phyloP scores from a whole-genome alignment of 2,888 invertebrate genomes.

The Frankliniella fusca region DNA sequence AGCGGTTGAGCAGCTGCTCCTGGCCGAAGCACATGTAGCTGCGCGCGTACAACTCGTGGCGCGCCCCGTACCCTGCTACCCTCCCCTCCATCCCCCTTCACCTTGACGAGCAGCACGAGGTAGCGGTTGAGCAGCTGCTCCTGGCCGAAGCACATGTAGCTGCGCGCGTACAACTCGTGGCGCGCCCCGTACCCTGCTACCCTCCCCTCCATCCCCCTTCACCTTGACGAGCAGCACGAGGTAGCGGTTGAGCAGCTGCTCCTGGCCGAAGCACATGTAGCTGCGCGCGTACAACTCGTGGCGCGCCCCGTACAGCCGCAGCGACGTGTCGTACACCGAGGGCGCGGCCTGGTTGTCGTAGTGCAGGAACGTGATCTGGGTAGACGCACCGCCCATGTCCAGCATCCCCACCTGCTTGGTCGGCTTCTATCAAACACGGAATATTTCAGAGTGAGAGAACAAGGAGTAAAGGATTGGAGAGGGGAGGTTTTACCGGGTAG shows the following conservation, averaged over 20 bases:
- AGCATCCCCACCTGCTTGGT: conserved; percentile 9
- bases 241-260: not conserved
- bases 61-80: too few relatives aligned
- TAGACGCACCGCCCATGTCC: conserved; percentile 13
- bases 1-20: not conserved
- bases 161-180: too few relatives aligned
- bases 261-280: conserved; percentile 16
- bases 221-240: conserved; percentile 20
- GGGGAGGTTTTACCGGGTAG: not conserved
- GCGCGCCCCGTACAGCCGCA: not conserved
- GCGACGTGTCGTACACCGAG: not conserved
- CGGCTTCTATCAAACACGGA: not conserved
- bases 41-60: too few relatives aligned
- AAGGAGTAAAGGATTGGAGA: too few relatives aligned
- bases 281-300: conserved; percentile 1
- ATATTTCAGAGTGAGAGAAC: too few relatives aligned
- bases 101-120: conserved; percentile 16
- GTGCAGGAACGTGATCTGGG: conserved; percentile 14
- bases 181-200: too few relatives aligned
- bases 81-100: too few relatives aligned
- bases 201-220: too few relatives aligned
- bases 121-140: not conserved
- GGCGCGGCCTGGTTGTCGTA: not conserved
- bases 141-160: conserved; percentile 19
- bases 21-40: conserved; percentile 19